These are phyloP conservation scores for Varanus salvator DNA, from an alignment of 2,113 vertebrate genomes.

Conservation along the genomic window DNA sequence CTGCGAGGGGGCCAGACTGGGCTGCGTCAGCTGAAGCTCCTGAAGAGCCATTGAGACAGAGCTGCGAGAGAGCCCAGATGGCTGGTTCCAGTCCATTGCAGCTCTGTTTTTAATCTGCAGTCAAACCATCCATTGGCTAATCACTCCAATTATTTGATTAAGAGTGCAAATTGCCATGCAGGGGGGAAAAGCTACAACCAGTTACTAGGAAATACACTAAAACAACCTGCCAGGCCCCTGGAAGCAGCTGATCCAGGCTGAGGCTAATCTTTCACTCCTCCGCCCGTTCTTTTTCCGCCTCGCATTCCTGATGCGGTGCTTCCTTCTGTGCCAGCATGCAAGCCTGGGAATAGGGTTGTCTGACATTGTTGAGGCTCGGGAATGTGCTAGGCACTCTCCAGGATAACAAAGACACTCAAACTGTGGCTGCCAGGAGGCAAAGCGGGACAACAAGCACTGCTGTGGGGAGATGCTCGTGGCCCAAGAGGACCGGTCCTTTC, in stretches of 20 bases:
- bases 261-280: not conserved
- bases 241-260: not conserved
- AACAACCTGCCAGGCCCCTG: not conserved
- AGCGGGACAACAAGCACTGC: not conserved
- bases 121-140: constrained; percentile 21
- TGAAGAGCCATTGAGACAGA: not conserved
- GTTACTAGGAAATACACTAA: not conserved
- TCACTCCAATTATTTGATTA: constrained; percentile 33
- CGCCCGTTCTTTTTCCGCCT: not conserved
- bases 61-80: constrained; percentile 11
- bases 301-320: not conserved
- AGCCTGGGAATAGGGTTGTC: not conserved
- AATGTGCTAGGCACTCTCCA: not conserved
- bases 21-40: not conserved
- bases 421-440: too few relatives aligned
- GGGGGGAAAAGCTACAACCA: not conserved
- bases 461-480: not conserved
- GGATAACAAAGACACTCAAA: not conserved
- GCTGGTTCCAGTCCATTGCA: constrained; percentile 10
- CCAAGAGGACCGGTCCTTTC: not conserved
- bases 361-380: too few relatives aligned
- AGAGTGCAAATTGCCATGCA: constrained; percentile 7
- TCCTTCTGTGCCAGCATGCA: not conserved
- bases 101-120: constrained; percentile 25
- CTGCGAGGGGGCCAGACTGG: not conserved